Evolutionary conservation across 2,888 invertebrate genomes (phyloP), one percentile per base, ranked within the genome.

Genomic region (Rhopalosiphum nymphaeae): DNA sequence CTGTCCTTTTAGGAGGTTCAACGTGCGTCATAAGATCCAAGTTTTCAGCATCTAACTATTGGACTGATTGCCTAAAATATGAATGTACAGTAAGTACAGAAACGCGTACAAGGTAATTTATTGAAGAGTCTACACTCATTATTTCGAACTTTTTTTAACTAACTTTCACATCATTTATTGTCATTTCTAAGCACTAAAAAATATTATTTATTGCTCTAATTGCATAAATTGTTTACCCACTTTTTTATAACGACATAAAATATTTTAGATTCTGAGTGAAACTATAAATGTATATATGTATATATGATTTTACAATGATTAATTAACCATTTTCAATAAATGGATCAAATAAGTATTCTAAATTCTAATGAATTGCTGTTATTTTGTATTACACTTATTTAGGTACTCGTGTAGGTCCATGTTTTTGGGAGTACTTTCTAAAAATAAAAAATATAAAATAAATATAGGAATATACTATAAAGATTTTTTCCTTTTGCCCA

Each of bases 31-130:
- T 96, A 29, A 95, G 96, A 49, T 95, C 95, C 94, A 96, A 96
- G 94, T 96, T 96, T 95, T 96, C 96, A 87, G 96, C 96, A 4
- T 96, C 96, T 0, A 96, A 96, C 94, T 96, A 96, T 95, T 96
- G 96, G 96, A 95, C 95, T 9, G 96, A 96, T 94, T 96, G 96
- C 94, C 95, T 96, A 94, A 95, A 96, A 94, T 96, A 96, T 95
- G 96, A 96, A 94, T 96, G 96, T 95, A 96, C 96, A 87, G 96
- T 96, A 95, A 96, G 96, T 95, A 46, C 7, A 92, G 29, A 57
- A 89, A 44, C 26, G 46, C 9, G 7, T 78, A 78, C 36, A 36
- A 53, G 49, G 16, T 36, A 21, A 78, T 21, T 36, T 9, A 78
- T 36, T 78, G 0, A 78, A 21, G 21, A 2, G 9, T 36, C 9